phyloP scores from a whole-genome alignment of 2,113 vertebrate species.

The Thalassoma bifasciatum region DNA sequence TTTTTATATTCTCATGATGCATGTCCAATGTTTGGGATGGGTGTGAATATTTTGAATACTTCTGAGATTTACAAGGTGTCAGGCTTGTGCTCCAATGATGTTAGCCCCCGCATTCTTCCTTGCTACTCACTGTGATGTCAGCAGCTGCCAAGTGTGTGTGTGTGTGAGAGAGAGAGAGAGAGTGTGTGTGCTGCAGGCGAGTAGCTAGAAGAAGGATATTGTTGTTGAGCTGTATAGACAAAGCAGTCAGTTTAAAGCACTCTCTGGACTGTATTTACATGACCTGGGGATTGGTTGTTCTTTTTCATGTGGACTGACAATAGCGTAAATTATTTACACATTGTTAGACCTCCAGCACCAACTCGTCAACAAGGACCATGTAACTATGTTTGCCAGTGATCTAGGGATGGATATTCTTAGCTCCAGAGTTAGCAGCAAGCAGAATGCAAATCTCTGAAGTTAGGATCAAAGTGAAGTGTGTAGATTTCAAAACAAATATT shows the following conservation, averaged over 20 bases:
- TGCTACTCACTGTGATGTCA: conserved; percentile 31
- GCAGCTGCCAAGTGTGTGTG: background rate
- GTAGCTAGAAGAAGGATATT: conserved; percentile 4
- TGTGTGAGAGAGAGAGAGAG: background rate
- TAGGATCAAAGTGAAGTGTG: conserved; percentile 3
- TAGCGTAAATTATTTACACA: background rate
- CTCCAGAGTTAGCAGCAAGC: background rate
- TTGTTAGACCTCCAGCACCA: background rate
- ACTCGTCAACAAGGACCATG: background rate
- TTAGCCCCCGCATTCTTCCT: conserved; percentile 1
- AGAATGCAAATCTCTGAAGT: background rate
- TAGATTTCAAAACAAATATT: background rate
- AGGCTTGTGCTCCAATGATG: conserved; percentile 8
- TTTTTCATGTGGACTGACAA: conserved; percentile 10
- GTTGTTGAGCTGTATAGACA: conserved; percentile 35
- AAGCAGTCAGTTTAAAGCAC: conserved; percentile 32
- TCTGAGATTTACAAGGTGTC: conserved; percentile 26
- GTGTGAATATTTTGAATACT: conserved; percentile 19
- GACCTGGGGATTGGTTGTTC: conserved; percentile 22
- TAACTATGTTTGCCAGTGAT: background rate
- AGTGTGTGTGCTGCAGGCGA: background rate
- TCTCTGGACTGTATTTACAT: conserved; percentile 12
- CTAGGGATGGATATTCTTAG: background rate
- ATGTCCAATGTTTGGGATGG: background rate
- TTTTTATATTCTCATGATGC: background rate